phyloP scores from a whole-genome alignment of 2,113 vertebrate species.

The Pogonocichla stellata region DNA sequence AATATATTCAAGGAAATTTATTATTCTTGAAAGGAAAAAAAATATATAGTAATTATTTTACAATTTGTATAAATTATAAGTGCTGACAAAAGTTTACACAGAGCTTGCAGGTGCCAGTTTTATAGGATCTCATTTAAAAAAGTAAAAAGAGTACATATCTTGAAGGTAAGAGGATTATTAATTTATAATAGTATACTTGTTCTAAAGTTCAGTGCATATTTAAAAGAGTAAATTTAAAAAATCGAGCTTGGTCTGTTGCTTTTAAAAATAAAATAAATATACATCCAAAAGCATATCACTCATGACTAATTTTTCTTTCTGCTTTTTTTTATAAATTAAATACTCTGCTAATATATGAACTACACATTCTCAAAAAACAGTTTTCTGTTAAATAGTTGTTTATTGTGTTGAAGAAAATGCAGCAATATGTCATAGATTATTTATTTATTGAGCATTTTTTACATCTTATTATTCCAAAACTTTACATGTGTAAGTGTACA shows the following conservation, averaged over 20 bases:
- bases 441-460: not conserved
- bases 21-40: not conserved
- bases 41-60: not conserved
- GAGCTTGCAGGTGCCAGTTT: not conserved
- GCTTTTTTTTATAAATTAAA: not conserved
- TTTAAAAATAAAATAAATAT: not conserved
- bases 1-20: not conserved
- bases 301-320: not conserved
- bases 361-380: rapidly evolving
- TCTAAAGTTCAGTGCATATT: not conserved
- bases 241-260: not conserved
- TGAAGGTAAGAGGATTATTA: not conserved
- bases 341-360: not conserved
- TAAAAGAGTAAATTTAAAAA: not conserved
- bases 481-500: not conserved
- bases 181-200: not conserved
- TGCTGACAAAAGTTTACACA: not conserved
- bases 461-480: not conserved
- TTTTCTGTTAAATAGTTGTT: not conserved
- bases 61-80: not conserved
- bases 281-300: not conserved
- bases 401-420: not conserved
- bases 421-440: not conserved
- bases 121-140: not conserved
- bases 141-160: not conserved